These are phyloP conservation scores for Conus betulinus DNA, from an alignment of 1,140 invertebrate genomes.

Conservation along the genomic window DNA sequence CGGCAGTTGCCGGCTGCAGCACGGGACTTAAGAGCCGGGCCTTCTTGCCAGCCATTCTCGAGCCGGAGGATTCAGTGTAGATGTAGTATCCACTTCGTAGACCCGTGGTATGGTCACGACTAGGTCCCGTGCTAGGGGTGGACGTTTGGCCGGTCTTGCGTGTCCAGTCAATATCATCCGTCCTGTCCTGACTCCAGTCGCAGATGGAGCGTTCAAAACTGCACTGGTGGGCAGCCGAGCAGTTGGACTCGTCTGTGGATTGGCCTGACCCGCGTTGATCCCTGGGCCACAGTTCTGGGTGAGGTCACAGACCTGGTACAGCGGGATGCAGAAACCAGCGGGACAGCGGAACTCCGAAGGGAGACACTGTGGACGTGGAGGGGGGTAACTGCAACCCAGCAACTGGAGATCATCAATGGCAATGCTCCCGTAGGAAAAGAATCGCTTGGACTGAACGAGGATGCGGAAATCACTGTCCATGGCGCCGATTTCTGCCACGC, in stretches of 20 bases:
- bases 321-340: slow-evolving; percentile 61
- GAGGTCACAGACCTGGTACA: slow-evolving; percentile 63
- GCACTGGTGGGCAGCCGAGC: slow-evolving; percentile 74
- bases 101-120: slow-evolving; percentile 82
- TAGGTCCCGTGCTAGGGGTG: slow-evolving; percentile 81
- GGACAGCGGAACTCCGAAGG: slow-evolving; percentile 52
- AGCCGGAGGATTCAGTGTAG: slow-evolving; percentile 82
- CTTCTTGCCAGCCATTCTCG: slow-evolving; percentile 60
- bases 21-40: slow-evolving; percentile 68
- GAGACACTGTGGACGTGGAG: slow-evolving; percentile 52
- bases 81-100: slow-evolving; percentile 75
- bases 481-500: slow-evolving; percentile 58
- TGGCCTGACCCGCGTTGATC: slow-evolving; percentile 40
- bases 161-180: slow-evolving; percentile 86
- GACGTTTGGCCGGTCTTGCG: slow-evolving; percentile 62
- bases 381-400: slow-evolving; percentile 61
- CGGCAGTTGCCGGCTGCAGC: slow-evolving; percentile 47
- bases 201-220: slow-evolving; percentile 86
- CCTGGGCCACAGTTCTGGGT: slow-evolving; percentile 69
- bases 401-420: slow-evolving; percentile 83
- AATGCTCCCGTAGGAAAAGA: slow-evolving; percentile 78
- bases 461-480: slow-evolving; percentile 77
- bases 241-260: slow-evolving; percentile 29
- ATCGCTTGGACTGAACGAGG: slow-evolving; percentile 84
- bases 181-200: slow-evolving; percentile 84